Base-by-base conservation (phyloP, 2,113 vertebrate genomes). In the Emydura subglobosa region DNA sequence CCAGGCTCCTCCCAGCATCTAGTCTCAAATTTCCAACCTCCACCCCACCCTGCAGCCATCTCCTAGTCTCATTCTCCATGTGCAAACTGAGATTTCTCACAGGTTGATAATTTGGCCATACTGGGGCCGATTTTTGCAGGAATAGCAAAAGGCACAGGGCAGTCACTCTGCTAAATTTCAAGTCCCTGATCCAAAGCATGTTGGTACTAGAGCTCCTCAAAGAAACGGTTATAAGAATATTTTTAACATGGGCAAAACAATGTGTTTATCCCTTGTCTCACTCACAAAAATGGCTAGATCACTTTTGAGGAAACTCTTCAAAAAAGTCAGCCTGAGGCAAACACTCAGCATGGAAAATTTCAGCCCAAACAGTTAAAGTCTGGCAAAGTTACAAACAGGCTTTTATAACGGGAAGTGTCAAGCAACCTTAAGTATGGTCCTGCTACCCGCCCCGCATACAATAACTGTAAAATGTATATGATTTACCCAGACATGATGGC, bases 401-500 rank as follows among this genome's bases (percentile, higher is more conserved):
- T 84, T 86, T 90, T 87, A 82, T 90, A 89, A n/a, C 3, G 54
- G 27, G 49, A 90, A 90, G 80, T 10, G 8, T 78, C 92, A 94
- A 82, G 57, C 59, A 44, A 86, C 68, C 82, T 59, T 65, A 50
- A 85, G 83, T 47, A 83, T 49, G 16, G 0, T 42, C 5, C 49
- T 91, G 55, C 78, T 88, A 34, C 53, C 21, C 31, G 90, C 39
- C 61, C 55, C n/a, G 68, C 79, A 1, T 10, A 2, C 1, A 92
- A 86, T 72, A n/a, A 42, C 79, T 6, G 0, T 31, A 86, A 91
- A 89, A 94, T 59, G 72, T 1, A 1, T 0, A 24, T 16, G 53
- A 87, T 91, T 90, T 89, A 57, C 95, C 96, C 88, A 82, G 79
- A 54, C 92, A 87, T 89, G 95, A 89, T 91, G 54, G 74, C 85